Evolutionary conservation across 2,888 invertebrate species (phyloP).

Genomic region (Platerodrilus igneus): DNA sequence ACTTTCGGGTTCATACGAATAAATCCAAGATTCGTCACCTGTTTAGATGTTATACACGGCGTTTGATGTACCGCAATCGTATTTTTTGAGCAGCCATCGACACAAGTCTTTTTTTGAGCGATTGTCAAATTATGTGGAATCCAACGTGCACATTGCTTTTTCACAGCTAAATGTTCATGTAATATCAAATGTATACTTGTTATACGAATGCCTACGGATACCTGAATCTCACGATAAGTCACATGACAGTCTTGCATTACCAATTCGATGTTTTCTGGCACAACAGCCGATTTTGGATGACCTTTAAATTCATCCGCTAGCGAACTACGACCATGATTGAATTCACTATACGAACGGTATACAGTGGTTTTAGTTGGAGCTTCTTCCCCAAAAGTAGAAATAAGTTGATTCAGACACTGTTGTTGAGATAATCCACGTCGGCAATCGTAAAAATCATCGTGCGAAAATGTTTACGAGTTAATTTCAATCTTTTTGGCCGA

Average conservation of each 20-base stretch:
- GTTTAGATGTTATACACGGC: slow-evolving; percentile 22
- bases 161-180: slow-evolving; percentile 23
- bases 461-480: no score
- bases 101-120: slow-evolving; percentile 30
- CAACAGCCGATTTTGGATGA: no score
- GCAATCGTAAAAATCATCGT: no score
- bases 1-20: slow-evolving; percentile 26
- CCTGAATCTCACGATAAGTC: slow-evolving; percentile 24
- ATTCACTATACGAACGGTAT: no score
- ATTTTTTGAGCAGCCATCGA: slow-evolving; percentile 31
- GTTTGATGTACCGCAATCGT: slow-evolving; percentile 22
- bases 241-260: slow-evolving; percentile 21
- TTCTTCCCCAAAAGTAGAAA: no score
- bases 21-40: slow-evolving; percentile 27
- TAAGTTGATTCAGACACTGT: no score
- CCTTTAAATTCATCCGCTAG: no score
- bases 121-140: slow-evolving; percentile 27
- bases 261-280: no score
- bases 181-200: slow-evolving; percentile 21
- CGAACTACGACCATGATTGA: no score
- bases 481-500: no score
- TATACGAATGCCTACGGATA: slow-evolving; percentile 22
- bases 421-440: no score
- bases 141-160: slow-evolving; percentile 21
- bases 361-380: no score